Conservation (phyloP, 2,113 vertebrate species). For the Silurus asotus region DNA sequence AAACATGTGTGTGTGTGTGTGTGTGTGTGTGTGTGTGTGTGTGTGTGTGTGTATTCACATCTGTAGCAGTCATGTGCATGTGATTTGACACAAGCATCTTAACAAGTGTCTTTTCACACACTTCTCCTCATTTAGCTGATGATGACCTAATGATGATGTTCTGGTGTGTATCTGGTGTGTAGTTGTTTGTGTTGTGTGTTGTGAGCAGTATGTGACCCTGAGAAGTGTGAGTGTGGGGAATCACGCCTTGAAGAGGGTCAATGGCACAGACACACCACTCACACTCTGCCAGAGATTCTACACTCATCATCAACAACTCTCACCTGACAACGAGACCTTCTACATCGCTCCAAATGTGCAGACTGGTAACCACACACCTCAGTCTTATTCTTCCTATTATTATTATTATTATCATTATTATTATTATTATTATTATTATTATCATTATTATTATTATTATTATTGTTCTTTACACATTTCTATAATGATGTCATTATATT, state of each 20-base stretch:
- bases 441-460: too few species aligned
- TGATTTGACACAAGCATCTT: neutral
- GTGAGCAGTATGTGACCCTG: constrained; percentile 81
- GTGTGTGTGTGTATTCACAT: too few species aligned
- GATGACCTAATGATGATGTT: neutral
- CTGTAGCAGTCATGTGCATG: neutral
- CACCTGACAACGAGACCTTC: constrained; percentile 85
- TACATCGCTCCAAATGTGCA: constrained; percentile 85
- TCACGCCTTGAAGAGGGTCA: constrained; percentile 80
- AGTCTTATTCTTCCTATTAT: too few species aligned
- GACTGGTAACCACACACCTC: constrained; percentile 73
- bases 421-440: too few species aligned
- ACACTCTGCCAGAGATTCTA: constrained; percentile 87
- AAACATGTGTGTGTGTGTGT: too few species aligned
- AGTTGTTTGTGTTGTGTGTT: neutral
- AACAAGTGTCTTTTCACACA: neutral
- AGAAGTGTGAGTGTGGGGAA: constrained; percentile 83
- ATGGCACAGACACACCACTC: constrained; percentile 71
- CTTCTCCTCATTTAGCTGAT: neutral
- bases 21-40: too few species aligned
- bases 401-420: too few species aligned
- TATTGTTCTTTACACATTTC: too few species aligned
- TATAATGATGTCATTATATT: neutral
- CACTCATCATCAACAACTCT: constrained; percentile 77
- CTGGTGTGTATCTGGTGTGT: neutral